A percentile compares a stretch with the other conserved stretches of the same genome.
These are phyloP conservation scores for Urocyon cinereoargenteus DNA, from an alignment of 2,797 vertebrate genomes.

Conservation along the genomic window DNA sequence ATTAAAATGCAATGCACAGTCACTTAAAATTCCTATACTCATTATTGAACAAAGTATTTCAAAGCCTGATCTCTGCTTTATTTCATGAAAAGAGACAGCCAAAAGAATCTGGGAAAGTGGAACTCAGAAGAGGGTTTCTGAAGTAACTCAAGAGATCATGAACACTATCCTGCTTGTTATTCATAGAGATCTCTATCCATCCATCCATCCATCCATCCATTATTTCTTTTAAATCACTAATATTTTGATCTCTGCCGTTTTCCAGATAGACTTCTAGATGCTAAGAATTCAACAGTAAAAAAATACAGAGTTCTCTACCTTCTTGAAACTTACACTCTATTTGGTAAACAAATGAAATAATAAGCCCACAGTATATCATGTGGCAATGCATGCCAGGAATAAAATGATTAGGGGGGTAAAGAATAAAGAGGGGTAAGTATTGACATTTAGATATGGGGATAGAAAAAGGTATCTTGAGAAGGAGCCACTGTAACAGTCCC, in stretches of 20 bases:
- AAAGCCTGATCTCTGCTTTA: background rate
- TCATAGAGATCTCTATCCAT: background rate
- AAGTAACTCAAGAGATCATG: background rate
- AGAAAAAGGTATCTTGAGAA: background rate
- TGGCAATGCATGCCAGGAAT: background rate
- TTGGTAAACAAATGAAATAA: background rate
- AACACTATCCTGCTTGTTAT: background rate
- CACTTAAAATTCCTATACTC: background rate
- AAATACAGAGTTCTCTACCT: background rate
- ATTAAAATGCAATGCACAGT: background rate
- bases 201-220: background rate
- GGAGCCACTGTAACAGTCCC: too few species aligned
- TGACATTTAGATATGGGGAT: background rate
- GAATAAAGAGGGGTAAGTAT: background rate
- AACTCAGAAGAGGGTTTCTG: background rate
- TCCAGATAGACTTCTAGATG: background rate
- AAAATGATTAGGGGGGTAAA: background rate
- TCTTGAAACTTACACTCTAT: background rate
- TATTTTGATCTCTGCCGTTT: background rate
- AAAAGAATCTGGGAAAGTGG: background rate
- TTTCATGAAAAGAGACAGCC: background rate
- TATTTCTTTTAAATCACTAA: background rate
- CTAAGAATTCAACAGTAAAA: background rate
- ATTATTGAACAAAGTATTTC: background rate
- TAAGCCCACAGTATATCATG: background rate